Evolutionary conservation across 2,113 vertebrate genomes (phyloP), one percentile per base, ranked within the genome.

Genomic region (Marmota monax): DNA sequence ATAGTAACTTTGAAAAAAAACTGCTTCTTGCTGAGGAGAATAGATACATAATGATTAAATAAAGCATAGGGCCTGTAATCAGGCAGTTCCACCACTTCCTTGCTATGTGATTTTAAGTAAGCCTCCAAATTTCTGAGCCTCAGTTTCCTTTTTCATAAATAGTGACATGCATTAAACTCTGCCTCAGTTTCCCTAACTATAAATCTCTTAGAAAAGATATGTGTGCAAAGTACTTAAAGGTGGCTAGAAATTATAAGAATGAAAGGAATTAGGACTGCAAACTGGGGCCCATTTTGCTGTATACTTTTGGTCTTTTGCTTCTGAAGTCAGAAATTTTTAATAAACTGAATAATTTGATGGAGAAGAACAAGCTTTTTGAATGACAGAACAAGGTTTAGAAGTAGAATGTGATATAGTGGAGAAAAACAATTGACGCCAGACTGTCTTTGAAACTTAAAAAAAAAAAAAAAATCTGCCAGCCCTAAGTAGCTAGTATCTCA

Each of bases 301-400:
- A 32, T 27, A 22, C 8, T 72, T 95, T 87, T 94, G 61, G 25
- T 84, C 39, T 84, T 96, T 92, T 87, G 23, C 74, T 95, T 91
- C n/a, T 84, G n/a, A 84, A 56, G 45, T 96, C 34, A 51, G 32
- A 11, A 94, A 34, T 8, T 27, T 65, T 84, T 17, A 7, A 88
- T 10, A 79, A 72, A 58, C 48, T 32, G 67, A 88, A 67, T 90
- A 32, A 29, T 73, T 73, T 73, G 18, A 53, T 61, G 53, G 13
- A 85, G 45, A 86, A 73, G 32, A 42, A 29, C 8, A 73, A n/a
- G 27, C 12, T 74, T 18, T 56, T 61, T 80, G n/a, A 72, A 37
- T 29, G 22, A 32, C 1, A 94, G 65, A 77, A 27, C 12, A n/a
- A 51, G 42, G 9, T 9, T 84, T 42, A 39, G 65, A 74, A 73